Base-by-base conservation (phyloP, 2,113 vertebrate species). In the Sorex araneus region DNA sequence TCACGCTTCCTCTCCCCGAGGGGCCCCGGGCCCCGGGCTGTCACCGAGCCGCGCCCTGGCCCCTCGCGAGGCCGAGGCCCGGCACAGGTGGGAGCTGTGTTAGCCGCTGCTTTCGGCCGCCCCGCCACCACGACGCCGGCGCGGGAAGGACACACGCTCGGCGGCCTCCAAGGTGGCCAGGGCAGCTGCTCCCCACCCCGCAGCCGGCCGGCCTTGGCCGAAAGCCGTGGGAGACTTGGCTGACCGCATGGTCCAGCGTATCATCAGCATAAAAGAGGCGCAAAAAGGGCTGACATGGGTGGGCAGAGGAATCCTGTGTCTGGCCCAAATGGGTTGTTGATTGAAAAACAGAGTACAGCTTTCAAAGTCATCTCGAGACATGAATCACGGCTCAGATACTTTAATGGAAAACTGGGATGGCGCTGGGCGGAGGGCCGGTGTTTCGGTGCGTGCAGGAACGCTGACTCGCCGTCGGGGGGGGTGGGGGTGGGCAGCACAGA, bases 301-400 rank as follows among this genome's bases (percentile, higher is more conserved):
- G 3, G 12, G 28, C 28, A 83, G 50, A 83, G 15, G 30, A 73
- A 40, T 76, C 77, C 84, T 88, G 11, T 92, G 43, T 81, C n/a
- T 63, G 79, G 9, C 73, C 67, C 76, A 34, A 82, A 32, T 76
- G 60, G 16, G 60, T 75, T 90, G 23, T 82, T 94, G 36, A 60
- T 67, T 69, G 60, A 28, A 81, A n/a, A 86, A 27, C 32, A 75
- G 27, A 75, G 63, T 23, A 1, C 63, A 70, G 69, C 45, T 78
- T 63, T 73, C 45, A 32, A 47, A 90, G 89, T 36, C 64, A 64
- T 71, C 57, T 83, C 66, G 82, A 83, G 83, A 66, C 30, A 69
- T 34, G 4, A 78, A 75, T 70, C 32, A 70, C 36, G 75, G 30
- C 88, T 77, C 30, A 73, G 10, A 71, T 66, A 85, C 93, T 84